phyloP scores from a whole-genome alignment of 2,113 vertebrate species.

The Anser brachyrhynchus region DNA sequence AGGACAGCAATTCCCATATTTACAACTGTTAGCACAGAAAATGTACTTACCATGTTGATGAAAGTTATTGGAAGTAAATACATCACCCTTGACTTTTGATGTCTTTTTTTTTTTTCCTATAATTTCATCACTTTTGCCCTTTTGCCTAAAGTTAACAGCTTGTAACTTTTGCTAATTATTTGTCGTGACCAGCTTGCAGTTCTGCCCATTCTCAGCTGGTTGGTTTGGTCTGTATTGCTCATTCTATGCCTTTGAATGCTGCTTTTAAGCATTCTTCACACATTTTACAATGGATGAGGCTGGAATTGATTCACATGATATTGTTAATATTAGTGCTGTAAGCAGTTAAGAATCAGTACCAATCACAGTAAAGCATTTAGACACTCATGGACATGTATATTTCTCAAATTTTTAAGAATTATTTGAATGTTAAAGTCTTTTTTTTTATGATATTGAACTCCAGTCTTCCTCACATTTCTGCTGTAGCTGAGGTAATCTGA shows the following conservation, averaged over 20 bases:
- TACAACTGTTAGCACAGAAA: slow-evolving; percentile 35
- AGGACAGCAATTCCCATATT: slow-evolving; percentile 46
- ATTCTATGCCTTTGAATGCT: background rate
- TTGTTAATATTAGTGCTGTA: background rate
- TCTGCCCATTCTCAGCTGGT: background rate
- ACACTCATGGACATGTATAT: background rate
- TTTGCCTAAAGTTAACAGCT: background rate
- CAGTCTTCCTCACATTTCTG: slow-evolving; percentile 3
- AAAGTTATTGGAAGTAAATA: slow-evolving; percentile 35
- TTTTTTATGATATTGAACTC: background rate
- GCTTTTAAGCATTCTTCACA: background rate
- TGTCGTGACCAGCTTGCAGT: background rate
- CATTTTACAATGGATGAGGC: background rate
- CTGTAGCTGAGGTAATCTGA: background rate
- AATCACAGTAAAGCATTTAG: background rate
- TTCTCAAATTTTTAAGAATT: background rate
- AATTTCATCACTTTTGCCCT: slow-evolving; percentile 1
- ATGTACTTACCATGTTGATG: slow-evolving; percentile 8
- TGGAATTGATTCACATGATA: background rate
- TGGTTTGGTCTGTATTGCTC: background rate
- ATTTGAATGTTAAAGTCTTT: background rate
- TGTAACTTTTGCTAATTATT: slow-evolving; percentile 34
- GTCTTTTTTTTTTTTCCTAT: background rate
- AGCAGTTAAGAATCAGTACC: background rate
- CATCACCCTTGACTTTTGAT: background rate